Conservation (phyloP, 2,113 vertebrate genomes). For the Ovibos moschatus region DNA sequence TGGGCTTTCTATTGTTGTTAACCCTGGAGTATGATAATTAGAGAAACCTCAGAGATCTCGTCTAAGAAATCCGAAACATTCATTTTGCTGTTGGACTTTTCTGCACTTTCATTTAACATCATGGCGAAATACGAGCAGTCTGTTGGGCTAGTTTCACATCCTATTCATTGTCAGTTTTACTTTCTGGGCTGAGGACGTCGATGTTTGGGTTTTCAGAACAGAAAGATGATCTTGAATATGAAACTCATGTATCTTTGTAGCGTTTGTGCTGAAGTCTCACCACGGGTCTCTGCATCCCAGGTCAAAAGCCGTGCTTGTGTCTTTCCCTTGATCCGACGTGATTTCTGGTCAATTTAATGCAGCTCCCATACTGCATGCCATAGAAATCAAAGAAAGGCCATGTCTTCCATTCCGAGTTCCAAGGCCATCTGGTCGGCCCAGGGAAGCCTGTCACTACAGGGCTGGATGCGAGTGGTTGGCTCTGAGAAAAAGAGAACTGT, state of each 20-base stretch:
- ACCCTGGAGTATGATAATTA: neutral
- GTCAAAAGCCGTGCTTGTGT: fast-evolving
- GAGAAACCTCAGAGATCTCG: neutral
- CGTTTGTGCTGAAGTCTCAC: neutral
- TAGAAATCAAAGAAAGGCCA: neutral
- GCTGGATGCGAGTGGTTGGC: neutral
- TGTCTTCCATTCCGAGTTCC: fast-evolving
- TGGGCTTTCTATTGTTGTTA: neutral
- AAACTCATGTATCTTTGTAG: neutral
- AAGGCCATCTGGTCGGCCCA: fast-evolving
- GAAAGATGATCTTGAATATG: neutral
- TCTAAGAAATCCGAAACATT: neutral
- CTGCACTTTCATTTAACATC: neutral
- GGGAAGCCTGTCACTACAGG: fast-evolving
- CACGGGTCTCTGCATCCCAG: fast-evolving
- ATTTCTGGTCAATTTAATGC: neutral
- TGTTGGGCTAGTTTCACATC: conserved; percentile 23
- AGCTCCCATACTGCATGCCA: fast-evolving
- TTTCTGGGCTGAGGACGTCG: conserved; percentile 12
- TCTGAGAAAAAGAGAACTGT: neutral
- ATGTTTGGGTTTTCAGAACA: conserved; percentile 52
- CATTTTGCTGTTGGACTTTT: neutral
- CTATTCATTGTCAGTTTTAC: neutral
- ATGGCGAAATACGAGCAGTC: neutral
- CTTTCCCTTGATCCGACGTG: neutral